A percentile compares a stretch with the other conserved stretches of the same genome.
Conservation (phyloP, 2,797 vertebrate species). For the Halcyon chelicuti region DNA sequence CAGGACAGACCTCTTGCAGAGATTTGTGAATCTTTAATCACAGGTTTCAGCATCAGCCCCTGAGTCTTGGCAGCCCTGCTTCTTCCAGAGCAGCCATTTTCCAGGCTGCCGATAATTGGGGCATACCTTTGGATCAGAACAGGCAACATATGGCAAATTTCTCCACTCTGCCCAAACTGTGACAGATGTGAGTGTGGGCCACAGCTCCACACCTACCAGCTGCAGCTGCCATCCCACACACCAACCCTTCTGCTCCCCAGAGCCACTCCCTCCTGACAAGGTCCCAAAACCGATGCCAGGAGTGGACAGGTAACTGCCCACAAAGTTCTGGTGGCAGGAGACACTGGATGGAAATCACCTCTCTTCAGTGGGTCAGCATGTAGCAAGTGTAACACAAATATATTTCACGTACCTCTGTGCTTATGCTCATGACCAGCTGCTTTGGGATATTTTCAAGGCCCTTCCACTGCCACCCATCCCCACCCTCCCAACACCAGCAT, state of each 20-base stretch:
- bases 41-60: background rate
- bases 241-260: background rate
- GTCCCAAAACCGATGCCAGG: background rate
- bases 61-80: background rate
- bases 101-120: background rate
- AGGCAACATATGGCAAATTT: background rate
- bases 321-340: background rate
- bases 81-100: background rate
- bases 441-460: background rate
- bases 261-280: background rate
- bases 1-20: background rate
- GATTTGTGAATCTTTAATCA: background rate
- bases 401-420: background rate
- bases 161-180: background rate
- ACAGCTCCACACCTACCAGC: background rate
- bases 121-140: background rate
- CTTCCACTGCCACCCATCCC: background rate
- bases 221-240: background rate
- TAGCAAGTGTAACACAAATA: background rate
- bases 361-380: background rate
- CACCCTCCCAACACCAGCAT: background rate
- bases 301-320: background rate
- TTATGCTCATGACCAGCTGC: background rate
- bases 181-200: background rate
- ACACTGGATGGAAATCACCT: background rate